Evolutionary conservation across 2,797 vertebrate species (phyloP).

Genomic region (Gymnopithys bicolor): DNA sequence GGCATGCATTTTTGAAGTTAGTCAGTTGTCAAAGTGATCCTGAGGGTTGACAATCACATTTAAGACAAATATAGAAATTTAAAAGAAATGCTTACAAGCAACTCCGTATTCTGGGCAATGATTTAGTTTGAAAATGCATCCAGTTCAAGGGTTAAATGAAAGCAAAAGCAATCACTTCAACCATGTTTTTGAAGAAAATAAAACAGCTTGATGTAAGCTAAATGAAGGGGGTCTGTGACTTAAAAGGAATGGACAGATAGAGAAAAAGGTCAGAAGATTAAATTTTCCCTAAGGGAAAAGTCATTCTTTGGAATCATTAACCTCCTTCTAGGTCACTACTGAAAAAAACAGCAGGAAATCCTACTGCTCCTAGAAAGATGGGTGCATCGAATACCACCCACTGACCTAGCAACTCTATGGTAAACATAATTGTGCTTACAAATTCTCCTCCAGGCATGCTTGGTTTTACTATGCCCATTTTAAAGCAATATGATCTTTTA

Average conservation of each 20-base stretch:
- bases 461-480: slow-evolving; percentile 68
- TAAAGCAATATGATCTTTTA: slow-evolving; percentile 69
- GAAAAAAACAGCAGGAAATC: slow-evolving; percentile 78
- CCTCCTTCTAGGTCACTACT: slow-evolving; percentile 81
- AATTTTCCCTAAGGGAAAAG: slow-evolving; percentile 82
- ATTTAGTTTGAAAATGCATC: slow-evolving; percentile 63
- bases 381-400: slow-evolving; percentile 69
- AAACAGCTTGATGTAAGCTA: slow-evolving; percentile 79
- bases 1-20: slow-evolving; percentile 55
- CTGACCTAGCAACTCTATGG: slow-evolving; percentile 67
- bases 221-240: slow-evolving; percentile 78
- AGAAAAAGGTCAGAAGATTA: slow-evolving; percentile 81
- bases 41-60: slow-evolving; percentile 55
- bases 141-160: slow-evolving; percentile 78
- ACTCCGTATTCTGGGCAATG: not conserved
- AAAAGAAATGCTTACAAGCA: slow-evolving; percentile 51
- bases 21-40: slow-evolving; percentile 53
- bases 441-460: slow-evolving; percentile 65
- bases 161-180: slow-evolving; percentile 77
- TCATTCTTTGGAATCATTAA: slow-evolving; percentile 82
- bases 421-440: slow-evolving; percentile 55
- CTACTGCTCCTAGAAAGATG: slow-evolving; percentile 72
- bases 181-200: slow-evolving; percentile 80
- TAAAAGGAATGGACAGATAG: slow-evolving; percentile 82
- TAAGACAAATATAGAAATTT: slow-evolving; percentile 55